Evolutionary conservation across 2,113 vertebrate genomes (phyloP).

Genomic region (Synodontis membranacea): DNA sequence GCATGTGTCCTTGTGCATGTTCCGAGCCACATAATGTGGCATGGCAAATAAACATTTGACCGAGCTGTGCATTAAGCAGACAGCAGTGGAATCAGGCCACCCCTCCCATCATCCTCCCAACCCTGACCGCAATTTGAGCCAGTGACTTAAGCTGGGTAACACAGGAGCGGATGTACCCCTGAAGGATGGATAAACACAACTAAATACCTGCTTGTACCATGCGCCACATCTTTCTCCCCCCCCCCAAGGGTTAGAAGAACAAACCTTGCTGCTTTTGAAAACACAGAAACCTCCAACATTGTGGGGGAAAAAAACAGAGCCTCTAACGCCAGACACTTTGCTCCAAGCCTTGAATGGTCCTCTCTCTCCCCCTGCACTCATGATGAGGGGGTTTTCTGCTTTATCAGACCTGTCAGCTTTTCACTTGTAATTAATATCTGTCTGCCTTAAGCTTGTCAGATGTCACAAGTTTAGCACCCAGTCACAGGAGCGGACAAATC

Average conservation of each 20-base stretch:
- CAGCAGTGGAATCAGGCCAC: constrained; percentile 54
- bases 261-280: not conserved
- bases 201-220: constrained; percentile 21
- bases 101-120: constrained; percentile 40
- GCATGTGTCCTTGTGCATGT: constrained; percentile 53
- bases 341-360: constrained; percentile 63
- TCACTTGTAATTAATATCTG: constrained; percentile 78
- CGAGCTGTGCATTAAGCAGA: constrained; percentile 59
- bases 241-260: not conserved
- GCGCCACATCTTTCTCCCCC: not conserved
- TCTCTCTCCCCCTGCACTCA: constrained; percentile 57
- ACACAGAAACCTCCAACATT: constrained; percentile 1
- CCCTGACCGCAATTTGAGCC: constrained; percentile 55
- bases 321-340: constrained; percentile 56
- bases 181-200: constrained; percentile 57
- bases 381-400: constrained; percentile 57
- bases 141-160: constrained; percentile 63
- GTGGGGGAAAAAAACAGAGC: constrained; percentile 39
- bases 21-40: constrained; percentile 62
- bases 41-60: constrained; percentile 70
- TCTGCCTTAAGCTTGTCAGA: constrained; percentile 72
- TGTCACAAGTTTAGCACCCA: constrained; percentile 79
- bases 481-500: constrained; percentile 72
- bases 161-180: constrained; percentile 66
- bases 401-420: constrained; percentile 75